phyloP scores from a whole-genome alignment of 2,113 vertebrate species.

The Zosterops hypoxanthus region DNA sequence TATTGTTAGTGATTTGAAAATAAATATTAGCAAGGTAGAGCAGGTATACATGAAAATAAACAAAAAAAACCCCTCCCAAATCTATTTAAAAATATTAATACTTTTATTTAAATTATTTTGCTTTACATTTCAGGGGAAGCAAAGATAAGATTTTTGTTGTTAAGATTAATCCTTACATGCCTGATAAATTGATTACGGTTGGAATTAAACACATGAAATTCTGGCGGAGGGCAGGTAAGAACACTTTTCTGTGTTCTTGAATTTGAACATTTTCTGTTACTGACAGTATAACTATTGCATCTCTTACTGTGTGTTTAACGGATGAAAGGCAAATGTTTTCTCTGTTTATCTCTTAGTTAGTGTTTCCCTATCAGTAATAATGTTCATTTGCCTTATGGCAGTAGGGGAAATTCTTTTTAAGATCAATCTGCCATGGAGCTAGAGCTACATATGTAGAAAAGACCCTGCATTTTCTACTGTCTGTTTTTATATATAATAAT shows the following conservation, averaged over 20 bases:
- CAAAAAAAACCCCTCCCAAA: rapidly evolving
- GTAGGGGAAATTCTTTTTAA: not conserved
- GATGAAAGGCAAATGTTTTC: not conserved
- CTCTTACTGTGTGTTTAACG: not conserved
- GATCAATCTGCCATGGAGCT: not conserved
- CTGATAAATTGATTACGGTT: constrained; percentile 96
- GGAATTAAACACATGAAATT: constrained; percentile 98
- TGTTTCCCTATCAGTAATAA: not conserved
- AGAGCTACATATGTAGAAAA: not conserved
- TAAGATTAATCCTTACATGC: constrained; percentile 94
- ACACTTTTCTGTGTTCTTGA: not conserved
- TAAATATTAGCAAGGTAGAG: not conserved
- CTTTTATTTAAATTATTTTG: not conserved
- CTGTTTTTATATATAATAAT: not conserved
- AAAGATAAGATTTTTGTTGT: constrained; percentile 99
- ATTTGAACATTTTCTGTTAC: not conserved
- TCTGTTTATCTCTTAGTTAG: not conserved
- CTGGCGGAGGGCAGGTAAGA: constrained; percentile 95
- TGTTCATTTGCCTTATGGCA: not conserved
- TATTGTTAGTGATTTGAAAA: not conserved
- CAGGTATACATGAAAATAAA: not conserved
- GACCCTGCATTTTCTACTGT: not conserved
- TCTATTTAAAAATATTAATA: not conserved
- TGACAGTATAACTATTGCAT: not conserved
- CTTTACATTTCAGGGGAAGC: constrained; percentile 87